phyloP scores from a whole-genome alignment of 1,140 invertebrate genomes.

The Drosophila suzukii region DNA sequence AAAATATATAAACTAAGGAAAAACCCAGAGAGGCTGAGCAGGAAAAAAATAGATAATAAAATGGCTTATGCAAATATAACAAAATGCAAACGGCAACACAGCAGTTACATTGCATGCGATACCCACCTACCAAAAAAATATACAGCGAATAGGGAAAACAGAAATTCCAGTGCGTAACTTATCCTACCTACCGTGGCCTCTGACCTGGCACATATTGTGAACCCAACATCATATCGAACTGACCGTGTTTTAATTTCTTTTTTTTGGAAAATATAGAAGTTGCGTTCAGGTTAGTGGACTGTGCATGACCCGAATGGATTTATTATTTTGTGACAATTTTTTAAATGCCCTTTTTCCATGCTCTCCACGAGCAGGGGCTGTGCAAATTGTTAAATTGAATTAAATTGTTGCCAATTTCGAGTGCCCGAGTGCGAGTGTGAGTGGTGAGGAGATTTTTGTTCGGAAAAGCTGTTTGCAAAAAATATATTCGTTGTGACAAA shows the following conservation, averaged over 20 bases:
- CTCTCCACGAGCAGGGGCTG: slow-evolving; percentile 4
- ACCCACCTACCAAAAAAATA: slow-evolving; percentile 6
- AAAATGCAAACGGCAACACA: slow-evolving; percentile 46
- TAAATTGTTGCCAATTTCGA: slow-evolving; percentile 70
- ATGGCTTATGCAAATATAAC: slow-evolving; percentile 75
- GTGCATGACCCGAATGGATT: slow-evolving; percentile 57
- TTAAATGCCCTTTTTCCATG: slow-evolving; percentile 49
- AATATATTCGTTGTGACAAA: slow-evolving; percentile 19
- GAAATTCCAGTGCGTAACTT: slow-evolving; percentile 52
- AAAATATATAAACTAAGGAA: slow-evolving; percentile 27
- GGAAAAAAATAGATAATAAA: slow-evolving; percentile 72
- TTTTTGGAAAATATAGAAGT: slow-evolving; percentile 19
- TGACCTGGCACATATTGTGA: slow-evolving; percentile 37
- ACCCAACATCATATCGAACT: slow-evolving; percentile 15
- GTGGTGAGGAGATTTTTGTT: slow-evolving; percentile 35
- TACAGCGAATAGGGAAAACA: slow-evolving; percentile 18
- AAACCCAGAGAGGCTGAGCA: slow-evolving; percentile 17
- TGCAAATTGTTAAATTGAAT: slow-evolving; percentile 73
- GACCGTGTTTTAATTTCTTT: slow-evolving; percentile 15
- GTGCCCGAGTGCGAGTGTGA: slow-evolving; percentile 1
- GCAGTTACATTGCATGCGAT: slow-evolving; percentile 35
- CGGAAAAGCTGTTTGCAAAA: slow-evolving; percentile 12
- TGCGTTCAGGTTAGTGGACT: slow-evolving; percentile 43
- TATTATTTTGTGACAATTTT: slow-evolving; percentile 73
- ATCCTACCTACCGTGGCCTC: slow-evolving; percentile 27